phyloP scores from a whole-genome alignment of 1,140 invertebrate genomes.

The Sycophila sp. region DNA sequence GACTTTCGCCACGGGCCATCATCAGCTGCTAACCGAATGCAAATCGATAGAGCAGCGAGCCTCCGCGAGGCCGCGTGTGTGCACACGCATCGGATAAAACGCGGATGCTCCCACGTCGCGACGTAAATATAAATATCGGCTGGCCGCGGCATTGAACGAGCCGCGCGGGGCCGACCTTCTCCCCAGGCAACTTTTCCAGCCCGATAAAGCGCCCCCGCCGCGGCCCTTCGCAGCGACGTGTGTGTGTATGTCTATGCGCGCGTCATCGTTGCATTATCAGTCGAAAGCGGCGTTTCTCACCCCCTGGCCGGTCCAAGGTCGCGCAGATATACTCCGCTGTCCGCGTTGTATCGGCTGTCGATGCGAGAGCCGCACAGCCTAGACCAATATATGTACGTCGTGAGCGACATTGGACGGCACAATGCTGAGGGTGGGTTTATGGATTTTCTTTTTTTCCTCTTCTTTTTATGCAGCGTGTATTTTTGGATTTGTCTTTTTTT shows the following conservation, averaged over 20 bases:
- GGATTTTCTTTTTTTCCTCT: no score
- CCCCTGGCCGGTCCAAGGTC: no score
- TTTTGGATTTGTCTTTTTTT: no score
- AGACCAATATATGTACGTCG: not conserved
- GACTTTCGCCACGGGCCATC: no score
- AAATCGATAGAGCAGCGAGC: not conserved
- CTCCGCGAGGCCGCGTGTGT: not conserved
- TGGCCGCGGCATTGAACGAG: not conserved
- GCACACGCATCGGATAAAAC: not conserved
- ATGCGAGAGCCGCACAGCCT: not conserved
- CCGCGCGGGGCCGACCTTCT: not conserved
- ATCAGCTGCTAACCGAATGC: not conserved
- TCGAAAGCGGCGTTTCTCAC: no score
- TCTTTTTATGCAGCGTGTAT: no score
- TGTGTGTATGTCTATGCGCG: not conserved
- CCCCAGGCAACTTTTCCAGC: not conserved
- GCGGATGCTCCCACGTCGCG: not conserved
- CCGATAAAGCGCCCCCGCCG: not conserved
- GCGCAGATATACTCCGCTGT: not conserved
- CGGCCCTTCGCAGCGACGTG: not conserved
- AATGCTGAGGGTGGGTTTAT: no score
- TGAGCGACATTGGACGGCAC: conserved; percentile 9
- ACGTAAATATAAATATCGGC: not conserved
- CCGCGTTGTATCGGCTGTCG: conserved; percentile 7
- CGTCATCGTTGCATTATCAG: not conserved